Evolutionary conservation across 2,888 invertebrate species (phyloP).

Genomic region (Anarsia innoxiella): DNA sequence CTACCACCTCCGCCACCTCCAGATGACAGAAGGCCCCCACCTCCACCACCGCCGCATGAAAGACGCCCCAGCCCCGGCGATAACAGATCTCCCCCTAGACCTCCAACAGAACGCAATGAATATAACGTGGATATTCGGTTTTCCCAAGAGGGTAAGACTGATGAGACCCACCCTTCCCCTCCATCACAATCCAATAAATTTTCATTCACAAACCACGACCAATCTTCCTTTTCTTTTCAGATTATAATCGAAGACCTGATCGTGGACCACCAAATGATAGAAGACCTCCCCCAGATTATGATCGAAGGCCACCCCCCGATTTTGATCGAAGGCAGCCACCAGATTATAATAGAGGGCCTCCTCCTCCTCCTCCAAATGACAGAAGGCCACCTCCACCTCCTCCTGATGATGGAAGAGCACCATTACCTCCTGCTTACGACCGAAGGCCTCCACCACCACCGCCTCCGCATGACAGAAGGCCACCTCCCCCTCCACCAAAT

Average conservation of each 20-base stretch:
- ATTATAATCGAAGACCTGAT: not conserved
- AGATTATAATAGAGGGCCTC: not conserved
- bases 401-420: conserved; percentile 13
- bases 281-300: not conserved
- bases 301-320: conserved; percentile 12
- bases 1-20: conserved; percentile 20
- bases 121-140: too few relatives aligned
- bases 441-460: conserved; percentile 9
- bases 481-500: conserved; percentile 14
- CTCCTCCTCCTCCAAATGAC: conserved; percentile 13
- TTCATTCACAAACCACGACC: too few relatives aligned
- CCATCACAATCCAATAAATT: too few relatives aligned
- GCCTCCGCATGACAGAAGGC: conserved; percentile 5
- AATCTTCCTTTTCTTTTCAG: too few relatives aligned
- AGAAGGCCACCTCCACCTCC: conserved; percentile 11
- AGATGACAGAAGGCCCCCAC: conserved; percentile 9
- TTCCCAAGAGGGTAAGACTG: too few relatives aligned
- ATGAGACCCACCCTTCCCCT: too few relatives aligned
- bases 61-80: conserved; percentile 1
- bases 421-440: conserved; percentile 12
- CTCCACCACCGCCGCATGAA: conserved; percentile 8
- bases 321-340: conserved; percentile 16
- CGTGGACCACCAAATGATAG: not conserved
- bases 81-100: not conserved
- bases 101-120: not conserved